A percentile compares a stretch with the other conserved stretches of the same genome.
Conservation (phyloP, 1,140 invertebrate species). For the Macrocentrus cingulum region DNA sequence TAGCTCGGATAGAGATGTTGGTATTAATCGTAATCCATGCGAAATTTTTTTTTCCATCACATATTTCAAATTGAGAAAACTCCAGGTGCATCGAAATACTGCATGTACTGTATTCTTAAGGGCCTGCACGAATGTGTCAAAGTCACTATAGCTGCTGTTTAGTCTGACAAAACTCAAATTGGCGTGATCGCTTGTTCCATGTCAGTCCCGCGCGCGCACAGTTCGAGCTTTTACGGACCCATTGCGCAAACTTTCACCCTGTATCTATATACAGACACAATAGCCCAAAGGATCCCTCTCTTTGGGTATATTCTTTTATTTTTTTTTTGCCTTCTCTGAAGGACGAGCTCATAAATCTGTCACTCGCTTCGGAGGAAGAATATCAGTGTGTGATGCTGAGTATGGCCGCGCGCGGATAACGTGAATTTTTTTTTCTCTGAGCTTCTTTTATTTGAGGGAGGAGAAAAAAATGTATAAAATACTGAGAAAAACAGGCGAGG, state of each 20-base stretch:
- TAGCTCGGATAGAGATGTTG: too few species aligned
- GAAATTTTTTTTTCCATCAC: too few species aligned
- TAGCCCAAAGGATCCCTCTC: constrained; percentile 29
- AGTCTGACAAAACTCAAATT: too few species aligned
- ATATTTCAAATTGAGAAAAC: too few species aligned
- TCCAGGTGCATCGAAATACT: too few species aligned
- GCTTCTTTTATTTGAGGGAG: not conserved
- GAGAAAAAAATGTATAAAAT: constrained; percentile 12
- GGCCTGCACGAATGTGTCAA: too few species aligned
- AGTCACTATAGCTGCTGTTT: too few species aligned
- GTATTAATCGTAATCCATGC: too few species aligned
- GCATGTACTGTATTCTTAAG: too few species aligned
- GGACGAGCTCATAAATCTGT: constrained; percentile 42
- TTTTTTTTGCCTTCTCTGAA: constrained; percentile 37
- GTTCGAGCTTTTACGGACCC: not conserved
- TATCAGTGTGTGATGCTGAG: constrained; percentile 17
- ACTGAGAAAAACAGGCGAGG: constrained; percentile 8
- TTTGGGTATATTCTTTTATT: too few species aligned
- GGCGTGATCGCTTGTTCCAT: not conserved
- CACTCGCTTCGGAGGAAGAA: constrained; percentile 25
- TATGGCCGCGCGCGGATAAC: constrained; percentile 21
- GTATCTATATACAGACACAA: too few species aligned
- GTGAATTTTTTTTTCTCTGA: constrained; percentile 21
- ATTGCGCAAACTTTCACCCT: constrained; percentile 49
- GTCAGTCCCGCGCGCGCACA: not conserved